Percentiles rank a stretch among this genome's conserved stretches.
Conservation (phyloP, 2,888 invertebrate genomes). For the Volucella inflata region DNA sequence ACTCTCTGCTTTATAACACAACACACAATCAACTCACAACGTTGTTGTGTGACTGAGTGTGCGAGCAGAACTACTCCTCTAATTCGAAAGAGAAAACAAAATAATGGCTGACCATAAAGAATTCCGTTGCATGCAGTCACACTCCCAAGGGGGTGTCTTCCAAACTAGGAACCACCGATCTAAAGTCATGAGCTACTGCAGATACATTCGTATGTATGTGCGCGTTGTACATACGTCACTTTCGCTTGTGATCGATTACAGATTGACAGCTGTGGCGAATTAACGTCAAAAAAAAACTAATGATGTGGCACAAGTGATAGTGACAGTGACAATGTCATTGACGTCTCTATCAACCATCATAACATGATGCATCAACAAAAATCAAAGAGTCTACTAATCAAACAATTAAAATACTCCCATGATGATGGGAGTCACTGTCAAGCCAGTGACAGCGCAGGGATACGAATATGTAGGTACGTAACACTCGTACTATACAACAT, state of each 20-base stretch:
- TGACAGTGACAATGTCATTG: too few species aligned
- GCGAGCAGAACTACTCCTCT: constrained; percentile 7
- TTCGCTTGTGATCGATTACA: too few species aligned
- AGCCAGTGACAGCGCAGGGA: constrained; percentile 44
- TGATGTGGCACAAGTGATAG: too few species aligned
- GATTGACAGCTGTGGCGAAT: too few species aligned
- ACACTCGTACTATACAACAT: constrained; percentile 32
- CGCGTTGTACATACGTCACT: too few species aligned
- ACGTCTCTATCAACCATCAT: constrained; percentile 21
- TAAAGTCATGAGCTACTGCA: constrained; percentile 3
- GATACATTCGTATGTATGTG: constrained; percentile 49
- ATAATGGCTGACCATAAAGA: constrained; percentile 69
- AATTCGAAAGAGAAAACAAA: constrained; percentile 51
- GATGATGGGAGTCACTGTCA: constrained; percentile 56
- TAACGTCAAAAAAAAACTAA: too few species aligned
- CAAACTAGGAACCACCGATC: background rate
- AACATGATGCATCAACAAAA: constrained; percentile 12
- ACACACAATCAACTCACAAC: constrained; percentile 21
- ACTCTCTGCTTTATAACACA: constrained; percentile 26
- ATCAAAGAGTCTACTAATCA: background rate
- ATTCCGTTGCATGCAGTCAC: background rate
- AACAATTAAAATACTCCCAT: too few species aligned
- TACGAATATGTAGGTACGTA: too few species aligned
- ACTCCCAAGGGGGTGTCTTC: background rate
- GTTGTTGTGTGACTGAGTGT: background rate